These are phyloP conservation scores for Melieria picta DNA, from an alignment of 2,888 invertebrate genomes.

Conservation along the genomic window DNA sequence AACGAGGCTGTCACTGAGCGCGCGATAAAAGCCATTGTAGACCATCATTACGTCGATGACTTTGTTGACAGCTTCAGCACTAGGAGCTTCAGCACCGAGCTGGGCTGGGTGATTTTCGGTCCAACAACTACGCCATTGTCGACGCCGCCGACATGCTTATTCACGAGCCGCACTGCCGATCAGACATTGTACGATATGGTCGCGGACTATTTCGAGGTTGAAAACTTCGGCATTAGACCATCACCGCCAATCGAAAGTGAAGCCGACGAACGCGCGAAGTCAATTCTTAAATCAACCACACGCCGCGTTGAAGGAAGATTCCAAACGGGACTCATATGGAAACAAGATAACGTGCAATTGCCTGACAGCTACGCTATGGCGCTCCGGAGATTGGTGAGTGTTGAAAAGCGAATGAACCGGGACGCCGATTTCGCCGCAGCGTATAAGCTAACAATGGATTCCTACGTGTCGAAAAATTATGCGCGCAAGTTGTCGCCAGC, in stretches of 20 bases:
- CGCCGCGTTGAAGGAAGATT: slow-evolving; percentile 28
- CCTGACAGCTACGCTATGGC: slow-evolving; percentile 29
- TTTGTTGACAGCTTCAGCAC: slow-evolving; percentile 35
- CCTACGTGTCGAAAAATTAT: slow-evolving; percentile 4
- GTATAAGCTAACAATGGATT: slow-evolving; percentile 1
- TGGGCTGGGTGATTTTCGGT: too few species aligned
- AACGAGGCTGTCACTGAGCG: slow-evolving; percentile 8
- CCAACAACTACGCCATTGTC: slow-evolving; percentile 5
- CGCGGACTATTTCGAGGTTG: slow-evolving; percentile 26
- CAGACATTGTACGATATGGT: slow-evolving; percentile 24
- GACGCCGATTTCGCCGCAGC: neutral
- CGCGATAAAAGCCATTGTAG: slow-evolving; percentile 28
- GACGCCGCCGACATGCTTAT: slow-evolving; percentile 4
- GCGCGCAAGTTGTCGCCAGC: slow-evolving; percentile 24
- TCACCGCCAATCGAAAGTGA: slow-evolving; percentile 15
- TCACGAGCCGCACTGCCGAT: neutral
- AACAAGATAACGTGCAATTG: slow-evolving; percentile 17
- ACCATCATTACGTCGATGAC: slow-evolving; percentile 39
- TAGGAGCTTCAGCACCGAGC: too few species aligned
- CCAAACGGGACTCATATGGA: slow-evolving; percentile 38
- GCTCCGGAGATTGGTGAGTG: neutral
- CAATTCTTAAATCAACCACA: slow-evolving; percentile 22
- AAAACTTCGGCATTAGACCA: slow-evolving; percentile 25
- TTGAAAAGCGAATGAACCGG: slow-evolving; percentile 7
- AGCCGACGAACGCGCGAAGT: slow-evolving; percentile 21